Conservation (phyloP, 2,888 invertebrate genomes). For the Megaustenia siamemsis region DNA sequence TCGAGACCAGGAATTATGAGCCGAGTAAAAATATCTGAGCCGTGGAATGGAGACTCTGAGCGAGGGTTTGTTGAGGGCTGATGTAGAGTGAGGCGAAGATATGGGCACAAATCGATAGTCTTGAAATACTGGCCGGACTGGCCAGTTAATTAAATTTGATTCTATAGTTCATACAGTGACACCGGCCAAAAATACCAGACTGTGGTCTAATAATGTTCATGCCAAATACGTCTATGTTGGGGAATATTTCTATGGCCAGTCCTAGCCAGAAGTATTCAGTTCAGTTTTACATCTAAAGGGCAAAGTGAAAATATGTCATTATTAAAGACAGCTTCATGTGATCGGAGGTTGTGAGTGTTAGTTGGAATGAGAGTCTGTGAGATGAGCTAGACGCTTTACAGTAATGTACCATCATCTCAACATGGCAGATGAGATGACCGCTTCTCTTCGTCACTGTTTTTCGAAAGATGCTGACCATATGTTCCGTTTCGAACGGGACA, state of each 20-base stretch:
- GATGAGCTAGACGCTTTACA: too few relatives aligned
- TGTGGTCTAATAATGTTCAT: not conserved
- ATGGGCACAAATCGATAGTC: slow-evolving; percentile 21
- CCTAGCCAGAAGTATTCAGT: not conserved
- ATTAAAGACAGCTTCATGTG: too few relatives aligned
- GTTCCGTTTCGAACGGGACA: too few relatives aligned
- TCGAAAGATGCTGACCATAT: too few relatives aligned
- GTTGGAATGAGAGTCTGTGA: too few relatives aligned
- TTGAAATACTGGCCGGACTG: slow-evolving; percentile 45
- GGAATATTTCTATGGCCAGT: not conserved
- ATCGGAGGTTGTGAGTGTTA: too few relatives aligned
- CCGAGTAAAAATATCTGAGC: not conserved
- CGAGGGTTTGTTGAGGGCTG: not conserved
- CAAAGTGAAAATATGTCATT: too few relatives aligned
- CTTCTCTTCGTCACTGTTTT: too few relatives aligned
- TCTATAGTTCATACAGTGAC: slow-evolving; percentile 28
- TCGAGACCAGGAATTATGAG: not conserved
- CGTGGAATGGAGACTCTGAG: not conserved
- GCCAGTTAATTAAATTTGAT: slow-evolving; percentile 52
- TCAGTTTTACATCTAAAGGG: too few relatives aligned
- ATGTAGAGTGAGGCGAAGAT: not conserved
- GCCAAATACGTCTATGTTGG: not conserved
- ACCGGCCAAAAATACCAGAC: not conserved
- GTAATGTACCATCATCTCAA: too few relatives aligned
- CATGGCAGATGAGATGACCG: too few relatives aligned